Percentiles rank a stretch among this genome's conserved stretches.
These are phyloP conservation scores for Lasioglossum morio DNA, from an alignment of 2,888 invertebrate genomes.

Conservation along the genomic window DNA sequence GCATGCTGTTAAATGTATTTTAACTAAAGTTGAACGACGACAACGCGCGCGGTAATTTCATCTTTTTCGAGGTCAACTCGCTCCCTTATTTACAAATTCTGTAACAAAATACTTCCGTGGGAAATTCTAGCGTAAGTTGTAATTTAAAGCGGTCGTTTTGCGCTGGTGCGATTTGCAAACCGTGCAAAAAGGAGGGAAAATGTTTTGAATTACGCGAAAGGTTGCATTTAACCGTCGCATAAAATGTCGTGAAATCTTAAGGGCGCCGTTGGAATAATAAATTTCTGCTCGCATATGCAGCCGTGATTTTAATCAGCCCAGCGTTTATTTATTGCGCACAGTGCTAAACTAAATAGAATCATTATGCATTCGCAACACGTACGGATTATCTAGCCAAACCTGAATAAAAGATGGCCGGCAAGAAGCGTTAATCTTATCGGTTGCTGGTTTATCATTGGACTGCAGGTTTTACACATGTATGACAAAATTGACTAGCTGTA, in stretches of 20 bases:
- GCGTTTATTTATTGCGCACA: slow-evolving; percentile 42
- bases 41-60: background rate
- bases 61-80: background rate
- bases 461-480: no score
- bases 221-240: slow-evolving; percentile 10
- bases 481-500: no score
- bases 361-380: slow-evolving; percentile 67
- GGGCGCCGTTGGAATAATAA: slow-evolving; percentile 19
- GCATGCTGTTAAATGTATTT: background rate
- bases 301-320: slow-evolving; percentile 9
- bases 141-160: background rate
- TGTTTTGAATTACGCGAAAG: background rate
- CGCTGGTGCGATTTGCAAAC: slow-evolving; percentile 1
- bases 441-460: slow-evolving; percentile 40
- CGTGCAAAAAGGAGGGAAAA: background rate
- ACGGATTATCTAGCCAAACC: slow-evolving; percentile 47
- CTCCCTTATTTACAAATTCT: background rate
- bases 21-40: background rate
- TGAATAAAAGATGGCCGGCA: slow-evolving; percentile 48
- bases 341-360: slow-evolving; percentile 61
- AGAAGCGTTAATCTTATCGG: slow-evolving; percentile 51
- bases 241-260: slow-evolving; percentile 17
- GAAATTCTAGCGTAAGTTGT: background rate
- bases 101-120: background rate
- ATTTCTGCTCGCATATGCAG: background rate